Conservation (phyloP, 64 coral and sea anemone species). For the Dendrophyllia cribrosa region DNA sequence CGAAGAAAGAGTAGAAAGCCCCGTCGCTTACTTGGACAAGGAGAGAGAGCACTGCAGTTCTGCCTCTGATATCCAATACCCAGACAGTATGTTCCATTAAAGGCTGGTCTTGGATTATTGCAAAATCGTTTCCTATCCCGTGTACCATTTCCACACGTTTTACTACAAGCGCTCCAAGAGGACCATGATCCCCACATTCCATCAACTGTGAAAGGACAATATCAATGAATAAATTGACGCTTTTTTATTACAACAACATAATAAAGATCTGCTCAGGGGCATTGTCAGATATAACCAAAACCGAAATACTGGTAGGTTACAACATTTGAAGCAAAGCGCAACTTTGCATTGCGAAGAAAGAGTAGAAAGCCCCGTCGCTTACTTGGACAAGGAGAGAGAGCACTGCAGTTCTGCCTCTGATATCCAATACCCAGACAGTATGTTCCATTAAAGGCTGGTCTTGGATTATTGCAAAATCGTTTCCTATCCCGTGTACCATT, state of each 20-base stretch:
- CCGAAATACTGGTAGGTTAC: too few relatives aligned
- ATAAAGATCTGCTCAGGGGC: too few relatives aligned
- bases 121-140: slow-evolving; percentile 19
- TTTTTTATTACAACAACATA: not conserved
- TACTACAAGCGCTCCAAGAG: not conserved
- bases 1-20: not conserved
- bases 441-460: not conserved
- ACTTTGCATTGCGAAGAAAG: too few relatives aligned
- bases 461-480: slow-evolving; percentile 22
- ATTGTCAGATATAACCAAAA: too few relatives aligned
- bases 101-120: slow-evolving; percentile 4
- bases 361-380: not conserved
- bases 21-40: not conserved
- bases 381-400: not conserved
- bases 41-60: not conserved
- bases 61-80: not conserved
- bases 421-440: not conserved
- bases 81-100: not conserved
- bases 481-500: slow-evolving; percentile 2
- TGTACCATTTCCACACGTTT: slow-evolving; percentile 15
- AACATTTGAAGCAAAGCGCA: too few relatives aligned
- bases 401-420: not conserved
- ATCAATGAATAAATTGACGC: too few relatives aligned
- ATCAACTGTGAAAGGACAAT: not conserved
- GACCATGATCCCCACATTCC: not conserved